Conservation (phyloP, 2,888 invertebrate genomes). For the Coelopa pilipes region DNA sequence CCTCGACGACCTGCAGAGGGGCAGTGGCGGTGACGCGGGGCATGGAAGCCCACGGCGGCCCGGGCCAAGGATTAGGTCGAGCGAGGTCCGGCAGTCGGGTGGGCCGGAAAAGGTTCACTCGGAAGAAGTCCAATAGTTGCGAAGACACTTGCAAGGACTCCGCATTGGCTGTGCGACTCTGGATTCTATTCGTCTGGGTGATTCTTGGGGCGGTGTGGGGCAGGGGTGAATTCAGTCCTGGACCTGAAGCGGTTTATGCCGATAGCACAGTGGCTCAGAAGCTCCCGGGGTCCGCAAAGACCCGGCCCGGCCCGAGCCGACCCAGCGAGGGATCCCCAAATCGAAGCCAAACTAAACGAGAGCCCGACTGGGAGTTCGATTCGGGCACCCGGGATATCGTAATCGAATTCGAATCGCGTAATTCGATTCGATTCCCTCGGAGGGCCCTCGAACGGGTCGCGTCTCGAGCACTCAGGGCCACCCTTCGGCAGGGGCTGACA, state of each 20-base stretch:
- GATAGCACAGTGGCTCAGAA: too few species aligned
- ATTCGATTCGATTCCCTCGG: neutral
- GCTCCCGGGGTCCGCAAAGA: too few species aligned
- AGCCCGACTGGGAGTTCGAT: neutral
- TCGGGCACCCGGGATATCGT: neutral
- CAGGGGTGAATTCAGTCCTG: too few species aligned
- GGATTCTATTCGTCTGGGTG: neutral
- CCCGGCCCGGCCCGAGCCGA: too few species aligned
- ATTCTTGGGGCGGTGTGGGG: neutral
- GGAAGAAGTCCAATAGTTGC: slow-evolving; percentile 22
- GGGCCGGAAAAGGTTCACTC: neutral
- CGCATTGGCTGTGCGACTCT: slow-evolving; percentile 2
- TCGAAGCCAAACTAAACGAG: too few species aligned
- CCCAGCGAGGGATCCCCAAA: too few species aligned
- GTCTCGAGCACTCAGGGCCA: slow-evolving; percentile 10
- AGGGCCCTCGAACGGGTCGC: slow-evolving; percentile 7
- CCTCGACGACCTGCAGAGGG: slow-evolving; percentile 6
- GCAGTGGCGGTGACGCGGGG: slow-evolving; percentile 56
- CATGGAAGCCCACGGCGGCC: slow-evolving; percentile 25
- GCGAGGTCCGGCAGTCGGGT: neutral
- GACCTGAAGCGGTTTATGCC: too few species aligned
- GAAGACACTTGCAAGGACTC: slow-evolving; percentile 26
- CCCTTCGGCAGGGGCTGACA: slow-evolving; percentile 5
- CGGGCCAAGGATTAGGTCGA: slow-evolving; percentile 18
- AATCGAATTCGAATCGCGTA: too few species aligned